These are phyloP conservation scores for Hypomecis punctinalis DNA, from an alignment of 2,888 invertebrate genomes.

Conservation along the genomic window DNA sequence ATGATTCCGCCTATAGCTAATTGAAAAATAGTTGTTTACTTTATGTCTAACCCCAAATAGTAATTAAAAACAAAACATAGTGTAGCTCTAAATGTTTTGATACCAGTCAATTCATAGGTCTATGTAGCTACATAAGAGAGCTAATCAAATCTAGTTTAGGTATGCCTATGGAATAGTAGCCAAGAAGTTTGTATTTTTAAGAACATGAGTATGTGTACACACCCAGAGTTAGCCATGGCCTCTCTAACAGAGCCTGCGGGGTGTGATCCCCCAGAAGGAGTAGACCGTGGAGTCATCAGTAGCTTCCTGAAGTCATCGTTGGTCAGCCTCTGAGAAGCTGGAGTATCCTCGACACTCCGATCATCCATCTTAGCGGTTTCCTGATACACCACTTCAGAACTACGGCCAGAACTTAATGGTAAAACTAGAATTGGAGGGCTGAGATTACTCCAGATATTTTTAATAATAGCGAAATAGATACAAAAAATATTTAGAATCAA, in stretches of 20 bases:
- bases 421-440: not conserved
- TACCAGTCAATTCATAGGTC: too few relatives aligned
- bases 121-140: too few relatives aligned
- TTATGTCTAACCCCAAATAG: too few relatives aligned
- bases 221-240: slow-evolving; percentile 88
- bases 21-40: too few relatives aligned
- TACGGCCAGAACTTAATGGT: not conserved
- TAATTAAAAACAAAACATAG: too few relatives aligned
- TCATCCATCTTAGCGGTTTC: slow-evolving; percentile 77
- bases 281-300: slow-evolving; percentile 96
- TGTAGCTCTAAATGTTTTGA: too few relatives aligned
- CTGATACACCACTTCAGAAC: not conserved
- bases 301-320: slow-evolving; percentile 99
- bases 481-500: too few relatives aligned
- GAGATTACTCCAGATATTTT: not conserved
- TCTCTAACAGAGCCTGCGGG: slow-evolving; percentile 87
- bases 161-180: too few relatives aligned
- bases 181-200: too few relatives aligned
- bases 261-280: slow-evolving; percentile 83
- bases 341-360: slow-evolving; percentile 83
- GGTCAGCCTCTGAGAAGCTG: slow-evolving; percentile 92
- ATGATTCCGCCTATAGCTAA: too few relatives aligned
- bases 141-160: too few relatives aligned
- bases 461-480: not conserved
- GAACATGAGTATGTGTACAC: slow-evolving; percentile 49